Evolutionary conservation across 2,797 vertebrate species (phyloP).

Genomic region (Mus minutoides): DNA sequence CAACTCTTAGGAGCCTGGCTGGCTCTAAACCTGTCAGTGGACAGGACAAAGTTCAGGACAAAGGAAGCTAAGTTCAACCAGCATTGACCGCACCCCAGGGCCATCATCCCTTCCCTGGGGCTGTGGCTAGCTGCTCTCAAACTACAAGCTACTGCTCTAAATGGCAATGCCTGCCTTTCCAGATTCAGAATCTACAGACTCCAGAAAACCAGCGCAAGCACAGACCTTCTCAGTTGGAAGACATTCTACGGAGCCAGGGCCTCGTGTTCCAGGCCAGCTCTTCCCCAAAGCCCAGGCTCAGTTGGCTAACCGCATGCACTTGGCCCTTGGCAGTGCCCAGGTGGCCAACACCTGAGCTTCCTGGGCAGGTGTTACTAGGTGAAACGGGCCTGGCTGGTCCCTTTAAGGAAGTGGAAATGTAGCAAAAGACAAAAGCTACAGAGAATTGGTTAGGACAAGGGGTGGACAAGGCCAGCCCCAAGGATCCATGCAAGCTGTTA

Average conservation of each 20-base stretch:
- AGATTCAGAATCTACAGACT: not conserved
- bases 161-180: not conserved
- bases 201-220: not conserved
- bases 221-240: not conserved
- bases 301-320: not conserved
- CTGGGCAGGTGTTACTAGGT: not conserved
- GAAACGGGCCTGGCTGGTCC: not conserved
- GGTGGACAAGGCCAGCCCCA: too few species aligned
- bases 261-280: not conserved
- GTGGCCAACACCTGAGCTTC: not conserved
- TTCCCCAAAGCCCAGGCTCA: not conserved
- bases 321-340: not conserved
- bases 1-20: not conserved
- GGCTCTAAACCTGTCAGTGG: not conserved
- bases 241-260: not conserved
- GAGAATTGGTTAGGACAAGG: not conserved
- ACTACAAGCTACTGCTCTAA: not conserved
- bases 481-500: fast-evolving
- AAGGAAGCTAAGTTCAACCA: not conserved
- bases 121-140: too few species aligned
- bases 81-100: fast-evolving
- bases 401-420: not conserved
- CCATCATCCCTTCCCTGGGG: not conserved
- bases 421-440: not conserved
- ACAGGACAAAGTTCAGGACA: not conserved